Evolutionary conservation across 2,113 vertebrate species (phyloP).

Genomic region (Triplophysa tibetana): DNA sequence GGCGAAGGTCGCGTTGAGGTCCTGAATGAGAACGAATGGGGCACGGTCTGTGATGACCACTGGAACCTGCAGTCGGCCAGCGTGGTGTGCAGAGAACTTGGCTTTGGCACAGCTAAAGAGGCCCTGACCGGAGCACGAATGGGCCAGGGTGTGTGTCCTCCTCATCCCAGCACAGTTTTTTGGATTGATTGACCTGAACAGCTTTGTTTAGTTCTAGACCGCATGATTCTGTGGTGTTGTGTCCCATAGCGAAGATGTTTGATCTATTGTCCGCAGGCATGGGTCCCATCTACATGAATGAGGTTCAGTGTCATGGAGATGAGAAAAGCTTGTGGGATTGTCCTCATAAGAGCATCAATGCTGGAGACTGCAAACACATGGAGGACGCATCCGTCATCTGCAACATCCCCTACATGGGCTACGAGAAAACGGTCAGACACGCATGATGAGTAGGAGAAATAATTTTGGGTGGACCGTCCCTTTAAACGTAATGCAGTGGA

Average conservation of each 20-base stretch:
- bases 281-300: constrained; percentile 91
- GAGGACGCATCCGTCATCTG: constrained; percentile 86
- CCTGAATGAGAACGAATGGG: constrained; percentile 85
- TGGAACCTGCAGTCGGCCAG: constrained; percentile 91
- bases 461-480: background rate
- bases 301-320: constrained; percentile 83
- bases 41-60: constrained; percentile 90
- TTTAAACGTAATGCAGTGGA: no score
- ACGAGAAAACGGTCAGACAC: constrained; percentile 85
- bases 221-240: background rate
- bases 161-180: background rate
- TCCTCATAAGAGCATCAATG: constrained; percentile 84
- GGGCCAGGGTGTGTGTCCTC: constrained; percentile 83
- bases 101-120: constrained; percentile 92
- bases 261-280: constrained; percentile 72
- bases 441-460: background rate
- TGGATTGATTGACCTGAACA: background rate
- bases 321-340: constrained; percentile 90
- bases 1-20: constrained; percentile 94
- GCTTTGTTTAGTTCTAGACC: background rate
- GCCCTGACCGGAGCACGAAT: constrained; percentile 88
- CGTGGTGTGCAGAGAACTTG: constrained; percentile 92
- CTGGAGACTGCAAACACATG: constrained; percentile 85
- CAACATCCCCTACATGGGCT: constrained; percentile 89
- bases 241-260: background rate